Conservation (phyloP, 2,888 invertebrate genomes). For the Cyclophora punctaria region DNA sequence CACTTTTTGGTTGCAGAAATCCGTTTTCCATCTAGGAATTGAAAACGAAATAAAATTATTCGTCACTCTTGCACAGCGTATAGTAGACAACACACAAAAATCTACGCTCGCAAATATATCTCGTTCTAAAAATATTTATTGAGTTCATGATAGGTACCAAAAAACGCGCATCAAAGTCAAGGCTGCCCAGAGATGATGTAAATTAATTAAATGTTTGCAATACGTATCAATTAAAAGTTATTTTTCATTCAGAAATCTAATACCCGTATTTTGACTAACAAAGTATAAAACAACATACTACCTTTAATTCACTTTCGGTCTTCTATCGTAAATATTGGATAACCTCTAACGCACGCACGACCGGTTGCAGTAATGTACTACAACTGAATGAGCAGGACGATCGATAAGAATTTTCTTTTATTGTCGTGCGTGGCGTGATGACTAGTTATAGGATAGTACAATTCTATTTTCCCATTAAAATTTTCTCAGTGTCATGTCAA, state of each 20-base stretch:
- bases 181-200: constrained; percentile 12
- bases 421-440: background rate
- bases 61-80: background rate
- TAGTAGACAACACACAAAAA: too few species aligned
- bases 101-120: too few species aligned
- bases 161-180: constrained; percentile 17
- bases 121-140: constrained; percentile 11
- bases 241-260: too few species aligned
- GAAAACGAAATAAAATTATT: background rate
- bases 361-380: constrained; percentile 18
- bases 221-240: too few species aligned
- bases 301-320: too few species aligned
- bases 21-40: constrained; percentile 48
- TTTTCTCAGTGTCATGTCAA: too few species aligned
- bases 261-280: too few species aligned
- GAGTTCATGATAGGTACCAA: constrained; percentile 10
- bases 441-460: too few species aligned
- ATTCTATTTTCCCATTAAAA: too few species aligned
- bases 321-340: constrained; percentile 10
- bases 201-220: background rate
- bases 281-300: too few species aligned
- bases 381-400: constrained; percentile 23
- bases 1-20: constrained; percentile 76
- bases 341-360: constrained; percentile 14
- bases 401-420: constrained; percentile 5